A percentile compares a stretch with the other conserved stretches of the same genome.
phyloP scores from a whole-genome alignment of 2,797 vertebrate genomes.

The Galago senegalensis region DNA sequence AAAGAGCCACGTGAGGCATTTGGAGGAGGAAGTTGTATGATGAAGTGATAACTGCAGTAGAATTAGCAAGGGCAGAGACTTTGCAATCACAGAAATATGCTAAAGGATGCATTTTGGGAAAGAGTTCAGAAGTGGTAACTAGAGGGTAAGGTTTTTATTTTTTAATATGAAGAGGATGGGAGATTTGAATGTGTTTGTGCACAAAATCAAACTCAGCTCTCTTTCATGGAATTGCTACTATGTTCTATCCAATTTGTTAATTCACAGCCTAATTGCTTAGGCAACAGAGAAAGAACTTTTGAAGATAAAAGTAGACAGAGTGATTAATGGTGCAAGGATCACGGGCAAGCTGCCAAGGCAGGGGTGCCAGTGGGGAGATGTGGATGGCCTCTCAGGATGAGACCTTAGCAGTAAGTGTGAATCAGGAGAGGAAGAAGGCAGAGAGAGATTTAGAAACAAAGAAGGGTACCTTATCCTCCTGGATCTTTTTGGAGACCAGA shows the following conservation, averaged over 20 bases:
- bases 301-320: conserved; percentile 13
- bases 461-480: neutral
- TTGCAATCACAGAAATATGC: neutral
- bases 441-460: neutral
- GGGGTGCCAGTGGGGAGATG: neutral
- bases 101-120: neutral
- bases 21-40: neutral
- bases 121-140: neutral
- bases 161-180: conserved; percentile 15
- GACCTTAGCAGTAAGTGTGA: neutral
- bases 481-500: neutral
- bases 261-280: neutral
- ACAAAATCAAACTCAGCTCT: neutral
- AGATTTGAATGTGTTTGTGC: conserved; percentile 4
- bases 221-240: neutral
- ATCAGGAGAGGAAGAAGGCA: neutral
- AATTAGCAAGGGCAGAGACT: neutral
- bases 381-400: neutral
- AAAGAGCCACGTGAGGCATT: neutral
- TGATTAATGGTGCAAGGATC: neutral
- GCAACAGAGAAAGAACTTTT: conserved; percentile 2
- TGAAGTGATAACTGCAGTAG: accelerated
- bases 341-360: neutral
- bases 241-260: conserved; percentile 32
- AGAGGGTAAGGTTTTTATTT: conserved; percentile 1